Conservation (phyloP, 2,797 vertebrate genomes). For the Xerus rutilus region DNA sequence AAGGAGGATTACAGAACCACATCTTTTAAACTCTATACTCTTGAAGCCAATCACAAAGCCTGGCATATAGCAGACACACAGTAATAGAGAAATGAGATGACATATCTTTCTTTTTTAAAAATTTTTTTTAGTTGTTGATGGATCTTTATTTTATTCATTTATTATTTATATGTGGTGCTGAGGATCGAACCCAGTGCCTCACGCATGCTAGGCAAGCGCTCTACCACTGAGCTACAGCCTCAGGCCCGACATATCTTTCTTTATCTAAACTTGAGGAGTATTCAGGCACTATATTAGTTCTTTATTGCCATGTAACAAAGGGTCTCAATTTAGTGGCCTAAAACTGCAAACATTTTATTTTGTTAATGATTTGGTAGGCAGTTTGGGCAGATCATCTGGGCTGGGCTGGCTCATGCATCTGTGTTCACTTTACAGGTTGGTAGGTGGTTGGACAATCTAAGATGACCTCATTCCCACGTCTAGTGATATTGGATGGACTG, state of each 20-base stretch:
- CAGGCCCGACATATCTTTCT: neutral
- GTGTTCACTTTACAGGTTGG: neutral
- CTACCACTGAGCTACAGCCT: too few relatives aligned
- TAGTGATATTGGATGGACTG: neutral
- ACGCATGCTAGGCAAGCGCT: too few relatives aligned
- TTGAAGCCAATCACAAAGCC: constrained; percentile 37
- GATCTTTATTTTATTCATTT: too few relatives aligned
- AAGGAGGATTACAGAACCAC: neutral
- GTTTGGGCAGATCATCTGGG: neutral
- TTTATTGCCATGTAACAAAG: constrained; percentile 1
- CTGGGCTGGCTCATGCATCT: neutral
- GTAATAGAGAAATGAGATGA: constrained; percentile 20
- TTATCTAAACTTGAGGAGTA: constrained; percentile 12
- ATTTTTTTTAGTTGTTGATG: too few relatives aligned
- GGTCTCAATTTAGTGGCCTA: neutral
- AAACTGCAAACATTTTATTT: constrained; percentile 33
- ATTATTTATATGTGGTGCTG: too few relatives aligned
- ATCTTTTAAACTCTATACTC: neutral
- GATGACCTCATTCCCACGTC: neutral
- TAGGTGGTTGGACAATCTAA: neutral
- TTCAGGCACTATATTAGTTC: neutral
- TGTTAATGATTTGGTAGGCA: neutral
- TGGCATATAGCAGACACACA: neutral
- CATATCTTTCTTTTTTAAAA: neutral
- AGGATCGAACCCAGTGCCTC: too few relatives aligned